A percentile compares a stretch with the other conserved stretches of the same genome.
Conservation (phyloP, 2,888 invertebrate genomes). For the Spatulosminthurus flaviceps region DNA sequence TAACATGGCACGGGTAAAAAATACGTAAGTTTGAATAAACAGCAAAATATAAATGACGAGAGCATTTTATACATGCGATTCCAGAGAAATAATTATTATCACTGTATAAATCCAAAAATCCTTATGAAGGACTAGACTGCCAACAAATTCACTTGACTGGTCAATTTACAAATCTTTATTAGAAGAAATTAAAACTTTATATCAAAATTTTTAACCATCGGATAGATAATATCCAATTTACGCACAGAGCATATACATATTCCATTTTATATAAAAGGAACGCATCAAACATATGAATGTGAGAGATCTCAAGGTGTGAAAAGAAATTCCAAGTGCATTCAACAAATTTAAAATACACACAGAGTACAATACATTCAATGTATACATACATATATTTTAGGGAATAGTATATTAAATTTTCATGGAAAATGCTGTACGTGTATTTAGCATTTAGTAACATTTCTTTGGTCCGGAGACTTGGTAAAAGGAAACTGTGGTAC, state of each 20-base stretch:
- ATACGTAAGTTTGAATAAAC: neutral
- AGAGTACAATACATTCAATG: neutral
- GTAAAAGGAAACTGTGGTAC: too few relatives aligned
- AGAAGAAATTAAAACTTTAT: neutral
- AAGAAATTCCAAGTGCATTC: neutral
- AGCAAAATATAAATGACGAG: neutral
- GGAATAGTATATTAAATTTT: neutral
- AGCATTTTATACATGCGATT: neutral
- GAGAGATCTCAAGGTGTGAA: conserved; percentile 18
- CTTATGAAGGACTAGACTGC: neutral
- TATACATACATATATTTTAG: neutral
- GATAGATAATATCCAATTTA: neutral
- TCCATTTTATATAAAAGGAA: neutral
- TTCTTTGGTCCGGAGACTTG: too few relatives aligned
- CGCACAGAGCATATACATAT: conserved; percentile 9
- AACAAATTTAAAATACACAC: too few relatives aligned
- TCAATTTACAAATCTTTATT: neutral
- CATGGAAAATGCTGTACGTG: neutral
- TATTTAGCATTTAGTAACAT: too few relatives aligned
- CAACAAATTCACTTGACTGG: neutral
- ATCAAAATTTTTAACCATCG: neutral
- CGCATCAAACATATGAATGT: neutral
- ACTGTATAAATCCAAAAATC: neutral
- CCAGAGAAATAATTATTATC: neutral
- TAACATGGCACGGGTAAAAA: too few relatives aligned